Percentiles rank a stretch among this genome's conserved stretches.
phyloP scores from a whole-genome alignment of 2,888 invertebrate genomes.

The Synanthedon formicaeformis region DNA sequence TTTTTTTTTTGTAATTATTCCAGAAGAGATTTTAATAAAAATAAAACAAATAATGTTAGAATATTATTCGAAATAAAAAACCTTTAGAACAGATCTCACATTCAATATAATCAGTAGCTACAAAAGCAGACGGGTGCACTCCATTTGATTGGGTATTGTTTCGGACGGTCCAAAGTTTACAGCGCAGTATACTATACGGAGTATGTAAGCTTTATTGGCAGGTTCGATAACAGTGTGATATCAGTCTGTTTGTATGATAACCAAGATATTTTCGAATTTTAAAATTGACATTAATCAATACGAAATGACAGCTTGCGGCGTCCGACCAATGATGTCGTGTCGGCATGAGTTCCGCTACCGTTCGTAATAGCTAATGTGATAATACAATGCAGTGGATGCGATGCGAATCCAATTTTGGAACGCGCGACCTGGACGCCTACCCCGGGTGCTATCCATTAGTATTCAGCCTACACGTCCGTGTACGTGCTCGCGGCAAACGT shows the following conservation, averaged over 20 bases:
- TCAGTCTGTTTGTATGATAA: too few species aligned
- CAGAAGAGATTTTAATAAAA: too few species aligned
- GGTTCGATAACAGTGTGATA: too few species aligned
- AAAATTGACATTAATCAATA: too few species aligned
- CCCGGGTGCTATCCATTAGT: constrained; percentile 37
- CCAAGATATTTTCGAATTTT: too few species aligned
- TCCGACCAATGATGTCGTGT: too few species aligned
- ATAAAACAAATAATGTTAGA: too few species aligned
- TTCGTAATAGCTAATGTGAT: background rate
- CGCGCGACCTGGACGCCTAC: constrained; percentile 33
- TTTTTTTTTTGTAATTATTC: too few species aligned
- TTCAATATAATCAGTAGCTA: constrained; percentile 5
- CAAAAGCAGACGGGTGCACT: constrained; percentile 17
- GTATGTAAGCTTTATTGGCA: background rate
- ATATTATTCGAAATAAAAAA: background rate
- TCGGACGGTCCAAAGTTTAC: constrained; percentile 32
- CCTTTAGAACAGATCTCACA: constrained; percentile 6
- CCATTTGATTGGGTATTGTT: constrained; percentile 61
- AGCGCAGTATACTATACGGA: constrained; percentile 7
- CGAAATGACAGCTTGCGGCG: too few species aligned
- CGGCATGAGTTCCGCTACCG: background rate
- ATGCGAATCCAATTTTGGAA: constrained; percentile 53
- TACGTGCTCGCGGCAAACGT: constrained; percentile 21
- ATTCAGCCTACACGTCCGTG: constrained; percentile 24
- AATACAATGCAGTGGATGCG: constrained; percentile 30